Conservation (phyloP, 2,113 vertebrate species). For the Platichthys stellatus region DNA sequence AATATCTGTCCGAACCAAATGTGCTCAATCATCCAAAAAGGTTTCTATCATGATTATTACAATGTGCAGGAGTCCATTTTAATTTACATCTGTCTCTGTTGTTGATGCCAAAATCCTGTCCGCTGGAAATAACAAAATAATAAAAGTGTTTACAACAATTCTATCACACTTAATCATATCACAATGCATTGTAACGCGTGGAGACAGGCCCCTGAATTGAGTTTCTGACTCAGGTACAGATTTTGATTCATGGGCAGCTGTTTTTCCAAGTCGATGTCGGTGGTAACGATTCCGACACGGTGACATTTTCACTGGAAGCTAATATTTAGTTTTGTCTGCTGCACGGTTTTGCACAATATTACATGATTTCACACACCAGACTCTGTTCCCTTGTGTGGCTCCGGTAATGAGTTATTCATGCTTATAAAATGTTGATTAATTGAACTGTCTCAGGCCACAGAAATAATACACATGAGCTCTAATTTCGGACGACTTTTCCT, state of each 20-base stretch:
- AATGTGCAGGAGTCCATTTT: slow-evolving; percentile 42
- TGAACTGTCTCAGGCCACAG: slow-evolving; percentile 30
- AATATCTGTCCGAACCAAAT: slow-evolving; percentile 20
- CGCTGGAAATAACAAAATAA: slow-evolving; percentile 48
- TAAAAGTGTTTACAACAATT: slow-evolving; percentile 59
- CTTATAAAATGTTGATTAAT: slow-evolving; percentile 63
- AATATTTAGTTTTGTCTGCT: not conserved
- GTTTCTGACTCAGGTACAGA: slow-evolving; percentile 17
- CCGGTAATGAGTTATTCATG: slow-evolving; percentile 54
- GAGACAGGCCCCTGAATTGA: slow-evolving; percentile 2
- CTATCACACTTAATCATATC: slow-evolving; percentile 49
- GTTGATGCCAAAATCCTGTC: slow-evolving; percentile 57
- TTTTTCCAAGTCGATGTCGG: slow-evolving; percentile 12
- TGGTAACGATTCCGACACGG: not conserved
- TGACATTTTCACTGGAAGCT: no score
- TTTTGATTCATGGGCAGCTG: slow-evolving; percentile 20
- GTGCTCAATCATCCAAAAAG: slow-evolving; percentile 47
- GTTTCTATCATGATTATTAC: slow-evolving; percentile 51
- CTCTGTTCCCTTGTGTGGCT: slow-evolving; percentile 19
- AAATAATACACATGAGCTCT: slow-evolving; percentile 36
- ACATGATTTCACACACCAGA: slow-evolving; percentile 26
- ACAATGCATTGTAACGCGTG: slow-evolving; percentile 20
- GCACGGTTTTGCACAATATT: not conserved
- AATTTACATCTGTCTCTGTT: slow-evolving; percentile 46
- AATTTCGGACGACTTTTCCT: slow-evolving; percentile 38